Conservation (phyloP, 2,888 invertebrate genomes). For the Callyntrura guangdongensis region DNA sequence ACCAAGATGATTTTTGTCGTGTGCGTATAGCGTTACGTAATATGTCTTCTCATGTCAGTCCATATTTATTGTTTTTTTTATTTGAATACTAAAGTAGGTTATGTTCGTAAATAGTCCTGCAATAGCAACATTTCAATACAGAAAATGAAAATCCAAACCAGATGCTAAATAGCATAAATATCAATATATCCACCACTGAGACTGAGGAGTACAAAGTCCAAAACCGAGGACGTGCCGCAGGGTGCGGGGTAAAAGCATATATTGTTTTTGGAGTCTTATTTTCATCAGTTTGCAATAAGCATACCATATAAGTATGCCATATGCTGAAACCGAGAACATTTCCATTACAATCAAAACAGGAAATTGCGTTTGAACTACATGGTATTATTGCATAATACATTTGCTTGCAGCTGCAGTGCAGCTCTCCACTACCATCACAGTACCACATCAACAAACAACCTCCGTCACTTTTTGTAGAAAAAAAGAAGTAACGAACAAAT, state of each 20-base stretch:
- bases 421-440: no score
- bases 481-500: no score
- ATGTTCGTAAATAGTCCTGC: conserved; percentile 3
- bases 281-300: background rate
- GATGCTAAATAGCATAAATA: no score
- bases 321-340: background rate
- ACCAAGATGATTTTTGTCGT: conserved; percentile 8
- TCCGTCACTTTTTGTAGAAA: no score
- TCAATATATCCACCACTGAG: background rate
- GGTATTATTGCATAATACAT: background rate
- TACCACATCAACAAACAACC: no score
- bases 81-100: conserved; percentile 38
- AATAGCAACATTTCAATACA: background rate
- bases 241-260: background rate
- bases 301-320: conserved; percentile 37
- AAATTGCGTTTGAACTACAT: conserved; percentile 21
- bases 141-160: background rate
- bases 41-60: conserved; percentile 25
- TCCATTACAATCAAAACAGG: conserved; percentile 33
- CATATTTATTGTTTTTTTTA: conserved; percentile 27
- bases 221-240: background rate
- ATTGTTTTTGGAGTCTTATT: background rate
- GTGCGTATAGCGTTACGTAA: background rate
- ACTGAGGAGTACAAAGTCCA: background rate
- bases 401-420: no score